phyloP scores from a whole-genome alignment of 37 sponge, comb jelly and placozoan species.

The Hexactinellida sp. region DNA sequence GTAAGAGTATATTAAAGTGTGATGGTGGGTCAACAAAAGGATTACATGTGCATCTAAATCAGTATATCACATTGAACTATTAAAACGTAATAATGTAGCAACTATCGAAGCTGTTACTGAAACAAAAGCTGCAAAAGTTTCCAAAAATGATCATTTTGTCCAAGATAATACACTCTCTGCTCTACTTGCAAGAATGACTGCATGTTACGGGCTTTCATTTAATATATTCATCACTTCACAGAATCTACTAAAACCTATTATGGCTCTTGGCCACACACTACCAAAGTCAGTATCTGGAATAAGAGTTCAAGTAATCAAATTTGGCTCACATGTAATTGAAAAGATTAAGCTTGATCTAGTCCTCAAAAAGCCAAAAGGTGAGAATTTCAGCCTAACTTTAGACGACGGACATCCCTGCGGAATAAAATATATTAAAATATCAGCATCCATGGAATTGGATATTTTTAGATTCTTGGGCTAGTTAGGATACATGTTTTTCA shows the following conservation, averaged over 20 bases:
- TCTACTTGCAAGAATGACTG: neutral
- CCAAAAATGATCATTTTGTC: neutral
- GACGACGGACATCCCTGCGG: neutral
- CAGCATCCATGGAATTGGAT: neutral
- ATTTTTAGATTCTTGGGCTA: neutral
- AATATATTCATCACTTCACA: neutral
- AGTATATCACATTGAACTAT: neutral
- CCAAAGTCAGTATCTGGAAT: neutral
- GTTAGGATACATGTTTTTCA: neutral
- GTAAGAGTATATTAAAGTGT: neutral
- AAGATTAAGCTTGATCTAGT: neutral
- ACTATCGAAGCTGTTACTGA: neutral
- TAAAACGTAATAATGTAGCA: neutral
- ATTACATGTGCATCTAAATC: slow-evolving; percentile 15
- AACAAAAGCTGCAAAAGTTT: neutral
- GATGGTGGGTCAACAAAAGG: slow-evolving; percentile 1
- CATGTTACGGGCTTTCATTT: neutral
- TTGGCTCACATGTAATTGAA: neutral
- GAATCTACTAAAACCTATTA: neutral
- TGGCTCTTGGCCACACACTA: neutral
- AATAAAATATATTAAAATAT: neutral
- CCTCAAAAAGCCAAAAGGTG: slow-evolving; percentile 6
- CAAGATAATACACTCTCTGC: neutral
- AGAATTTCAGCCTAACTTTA: neutral
- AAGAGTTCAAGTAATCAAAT: neutral